Conservation (phyloP, 2,113 vertebrate genomes). For the Poeciliopsis retropinna region DNA sequence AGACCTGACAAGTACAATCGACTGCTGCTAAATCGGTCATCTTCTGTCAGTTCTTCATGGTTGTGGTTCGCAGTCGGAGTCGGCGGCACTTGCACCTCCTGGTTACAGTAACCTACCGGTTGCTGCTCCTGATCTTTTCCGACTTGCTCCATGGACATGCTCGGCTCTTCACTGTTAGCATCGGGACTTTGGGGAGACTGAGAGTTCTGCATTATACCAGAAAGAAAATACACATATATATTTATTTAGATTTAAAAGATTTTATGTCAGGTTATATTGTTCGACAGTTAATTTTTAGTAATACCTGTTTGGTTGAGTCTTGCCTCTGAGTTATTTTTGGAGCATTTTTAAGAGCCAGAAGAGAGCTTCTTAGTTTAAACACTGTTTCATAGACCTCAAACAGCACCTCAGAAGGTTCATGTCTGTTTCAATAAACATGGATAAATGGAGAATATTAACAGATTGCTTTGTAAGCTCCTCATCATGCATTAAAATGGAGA, state of each 20-base stretch:
- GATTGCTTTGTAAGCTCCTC: too few relatives aligned
- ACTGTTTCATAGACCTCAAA: constrained; percentile 80
- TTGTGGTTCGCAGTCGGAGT: constrained; percentile 77
- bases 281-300: neutral
- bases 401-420: constrained; percentile 79
- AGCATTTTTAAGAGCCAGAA: constrained; percentile 78
- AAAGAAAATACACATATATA: neutral
- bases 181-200: constrained; percentile 69
- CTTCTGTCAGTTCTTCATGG: constrained; percentile 75
- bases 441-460: constrained; percentile 20
- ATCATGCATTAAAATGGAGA: too few relatives aligned
- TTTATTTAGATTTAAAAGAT: neutral
- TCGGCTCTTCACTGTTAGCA: constrained; percentile 60
- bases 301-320: constrained; percentile 72
- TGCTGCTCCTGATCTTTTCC: constrained; percentile 61
- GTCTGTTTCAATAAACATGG: constrained; percentile 61
- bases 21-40: constrained; percentile 75
- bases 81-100: constrained; percentile 60
- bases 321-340: constrained; percentile 61
- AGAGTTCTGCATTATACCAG: constrained; percentile 43
- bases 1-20: constrained; percentile 83
- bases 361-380: constrained; percentile 79
- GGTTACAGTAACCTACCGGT: constrained; percentile 48
- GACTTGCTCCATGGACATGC: constrained; percentile 57
- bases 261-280: constrained; percentile 1